Evolutionary conservation across 2,797 vertebrate species (phyloP).

Genomic region (Gymnopithys bicolor): DNA sequence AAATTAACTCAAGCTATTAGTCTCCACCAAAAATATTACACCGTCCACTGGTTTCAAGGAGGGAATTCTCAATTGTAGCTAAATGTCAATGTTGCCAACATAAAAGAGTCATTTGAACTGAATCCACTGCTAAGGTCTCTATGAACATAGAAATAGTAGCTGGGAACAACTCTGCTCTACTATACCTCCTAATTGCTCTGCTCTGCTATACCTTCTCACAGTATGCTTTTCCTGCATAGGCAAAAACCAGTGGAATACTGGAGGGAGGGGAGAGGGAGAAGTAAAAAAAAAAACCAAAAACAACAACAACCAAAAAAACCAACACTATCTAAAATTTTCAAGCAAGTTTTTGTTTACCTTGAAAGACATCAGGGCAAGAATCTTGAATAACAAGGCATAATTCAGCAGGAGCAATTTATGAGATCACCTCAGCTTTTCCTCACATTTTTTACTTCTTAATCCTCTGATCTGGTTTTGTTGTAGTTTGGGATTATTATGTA

Average conservation of each 20-base stretch:
- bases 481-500: no score
- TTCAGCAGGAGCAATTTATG: background rate
- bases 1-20: background rate
- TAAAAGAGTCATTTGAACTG: background rate
- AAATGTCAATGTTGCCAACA: background rate
- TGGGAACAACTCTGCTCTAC: background rate
- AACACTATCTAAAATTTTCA: background rate
- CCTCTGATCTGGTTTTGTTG: background rate
- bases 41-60: background rate
- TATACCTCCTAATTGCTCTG: background rate
- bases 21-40: background rate
- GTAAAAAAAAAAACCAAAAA: background rate
- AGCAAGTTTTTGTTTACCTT: background rate
- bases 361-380: background rate
- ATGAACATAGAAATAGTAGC: background rate
- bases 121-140: background rate
- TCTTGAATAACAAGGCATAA: background rate
- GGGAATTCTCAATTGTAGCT: background rate
- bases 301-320: background rate
- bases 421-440: background rate
- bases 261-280: rapidly evolving
- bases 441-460: background rate
- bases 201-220: background rate
- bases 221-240: background rate
- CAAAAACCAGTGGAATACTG: rapidly evolving